Conservation (phyloP, 2,113 vertebrate species). For the Anoura caudifer region DNA sequence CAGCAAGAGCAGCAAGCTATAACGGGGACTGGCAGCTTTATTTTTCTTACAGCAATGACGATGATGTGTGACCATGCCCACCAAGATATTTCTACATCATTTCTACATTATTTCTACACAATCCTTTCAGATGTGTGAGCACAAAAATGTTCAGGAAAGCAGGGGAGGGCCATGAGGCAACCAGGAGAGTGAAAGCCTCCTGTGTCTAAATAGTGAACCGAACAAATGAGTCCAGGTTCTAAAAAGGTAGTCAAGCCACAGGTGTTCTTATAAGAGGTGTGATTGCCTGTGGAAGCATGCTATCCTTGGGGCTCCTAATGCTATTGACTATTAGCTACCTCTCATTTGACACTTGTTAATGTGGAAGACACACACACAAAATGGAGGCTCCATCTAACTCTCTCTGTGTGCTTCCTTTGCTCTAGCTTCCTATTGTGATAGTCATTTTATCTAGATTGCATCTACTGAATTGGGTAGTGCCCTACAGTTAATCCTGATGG, state of each 20-base stretch:
- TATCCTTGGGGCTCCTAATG: neutral
- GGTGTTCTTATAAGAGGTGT: neutral
- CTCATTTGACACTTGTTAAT: accelerated
- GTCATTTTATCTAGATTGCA: neutral
- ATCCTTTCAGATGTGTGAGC: neutral
- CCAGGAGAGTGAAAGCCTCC: neutral
- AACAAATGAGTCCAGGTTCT: neutral
- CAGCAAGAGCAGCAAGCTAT: neutral
- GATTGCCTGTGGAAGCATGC: no score
- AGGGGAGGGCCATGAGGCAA: neutral
- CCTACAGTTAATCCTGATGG: neutral
- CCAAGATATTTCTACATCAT: no score
- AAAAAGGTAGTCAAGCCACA: neutral
- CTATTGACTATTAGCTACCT: neutral
- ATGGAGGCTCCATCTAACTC: accelerated
- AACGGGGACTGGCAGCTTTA: neutral
- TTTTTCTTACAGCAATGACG: neutral
- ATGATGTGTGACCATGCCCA: accelerated
- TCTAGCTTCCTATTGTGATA: neutral
- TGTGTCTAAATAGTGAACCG: neutral
- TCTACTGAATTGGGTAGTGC: conserved; percentile 8
- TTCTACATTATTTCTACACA: neutral
- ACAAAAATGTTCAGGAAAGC: neutral
- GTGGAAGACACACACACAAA: neutral
- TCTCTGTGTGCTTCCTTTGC: neutral